Base-by-base conservation (phyloP, 2,113 vertebrate species). In the Rhinogobius similis region DNA sequence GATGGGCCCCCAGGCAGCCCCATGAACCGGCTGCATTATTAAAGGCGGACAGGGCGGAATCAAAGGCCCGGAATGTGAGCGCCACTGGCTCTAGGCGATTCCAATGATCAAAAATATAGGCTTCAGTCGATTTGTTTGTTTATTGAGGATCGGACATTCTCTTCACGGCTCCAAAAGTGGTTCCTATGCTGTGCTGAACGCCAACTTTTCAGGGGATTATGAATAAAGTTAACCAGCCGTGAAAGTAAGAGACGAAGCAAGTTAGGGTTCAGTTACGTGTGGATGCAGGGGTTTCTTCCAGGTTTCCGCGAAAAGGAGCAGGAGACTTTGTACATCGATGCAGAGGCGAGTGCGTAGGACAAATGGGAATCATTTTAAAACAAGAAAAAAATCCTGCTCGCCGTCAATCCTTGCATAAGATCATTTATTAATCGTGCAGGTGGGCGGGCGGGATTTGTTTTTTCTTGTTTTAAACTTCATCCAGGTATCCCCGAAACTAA, bases 21-120 rank as follows among this genome's bases (percentile, higher is more conserved):
- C 85, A 78, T 73, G 66, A 85, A 87, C 82, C 86, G 39, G 83
- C 62, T 90, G 86, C 85, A 90, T 90, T 89, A 92, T 91, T 92
- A 82, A 92, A 87, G 73, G 41, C 39, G 84, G 86, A 85, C 86
- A 89, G 86, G 71, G 48, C 68, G 0, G 81, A 86, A 90, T 91
- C 87, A 89, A 88, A 89, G 79, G 79, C 78, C 80, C 59, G 68
- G 84, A 73, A 71, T 83, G 78, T 67, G 83, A 65, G 85, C 81
- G 77, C 85, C 87, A 46, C 79, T 62, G 86, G 84, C 90, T 88
- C 67, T 1, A 76, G 90, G 90, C 86, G 9, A 36, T 75, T 65
- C 52, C 36, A 69, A 24, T 41, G 76, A 92, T 88, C 81, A 83
- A 63, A 87, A 85, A 78, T 29, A 10, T 24, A 21, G 39, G 71